Conservation (phyloP, 1,140 invertebrate species). For the Scaptomyza montana region DNA sequence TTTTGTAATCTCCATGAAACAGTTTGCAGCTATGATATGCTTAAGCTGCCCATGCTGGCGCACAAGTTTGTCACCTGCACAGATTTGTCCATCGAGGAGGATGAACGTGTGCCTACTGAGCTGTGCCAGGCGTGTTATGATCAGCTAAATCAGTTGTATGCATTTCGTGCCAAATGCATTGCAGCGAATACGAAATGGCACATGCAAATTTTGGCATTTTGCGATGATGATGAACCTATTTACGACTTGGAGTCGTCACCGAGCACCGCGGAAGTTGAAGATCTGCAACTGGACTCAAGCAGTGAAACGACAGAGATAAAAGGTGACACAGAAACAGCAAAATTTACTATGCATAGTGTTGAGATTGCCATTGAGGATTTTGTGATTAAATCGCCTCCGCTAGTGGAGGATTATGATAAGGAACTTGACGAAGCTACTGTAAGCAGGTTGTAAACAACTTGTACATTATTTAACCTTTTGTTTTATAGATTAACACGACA, state of each 20-base stretch:
- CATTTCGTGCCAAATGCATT: slow-evolving; percentile 61
- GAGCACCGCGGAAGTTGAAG: neutral
- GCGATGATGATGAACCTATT: slow-evolving; percentile 15
- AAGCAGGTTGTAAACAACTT: neutral
- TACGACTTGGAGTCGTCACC: neutral
- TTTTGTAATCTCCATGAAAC: slow-evolving; percentile 19
- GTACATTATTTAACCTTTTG: neutral
- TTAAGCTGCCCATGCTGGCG: slow-evolving; percentile 33
- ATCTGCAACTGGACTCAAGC: neutral
- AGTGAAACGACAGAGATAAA: neutral
- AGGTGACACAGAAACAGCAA: neutral
- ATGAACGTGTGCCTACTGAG: slow-evolving; percentile 40
- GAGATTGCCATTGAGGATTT: neutral
- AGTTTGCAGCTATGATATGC: slow-evolving; percentile 37
- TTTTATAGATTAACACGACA: neutral
- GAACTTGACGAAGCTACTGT: neutral
- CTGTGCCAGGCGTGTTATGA: slow-evolving; percentile 59
- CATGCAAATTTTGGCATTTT: slow-evolving; percentile 25
- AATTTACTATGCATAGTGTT: neutral
- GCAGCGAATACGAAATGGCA: slow-evolving; percentile 47
- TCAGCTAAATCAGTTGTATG: slow-evolving; percentile 51
- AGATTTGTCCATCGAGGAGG: slow-evolving; percentile 23
- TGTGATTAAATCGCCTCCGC: neutral
- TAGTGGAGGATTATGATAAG: neutral
- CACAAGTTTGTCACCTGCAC: slow-evolving; percentile 62